Base-by-base conservation (phyloP, 2,797 vertebrate species). In the Odontamblyopus rebecca region DNA sequence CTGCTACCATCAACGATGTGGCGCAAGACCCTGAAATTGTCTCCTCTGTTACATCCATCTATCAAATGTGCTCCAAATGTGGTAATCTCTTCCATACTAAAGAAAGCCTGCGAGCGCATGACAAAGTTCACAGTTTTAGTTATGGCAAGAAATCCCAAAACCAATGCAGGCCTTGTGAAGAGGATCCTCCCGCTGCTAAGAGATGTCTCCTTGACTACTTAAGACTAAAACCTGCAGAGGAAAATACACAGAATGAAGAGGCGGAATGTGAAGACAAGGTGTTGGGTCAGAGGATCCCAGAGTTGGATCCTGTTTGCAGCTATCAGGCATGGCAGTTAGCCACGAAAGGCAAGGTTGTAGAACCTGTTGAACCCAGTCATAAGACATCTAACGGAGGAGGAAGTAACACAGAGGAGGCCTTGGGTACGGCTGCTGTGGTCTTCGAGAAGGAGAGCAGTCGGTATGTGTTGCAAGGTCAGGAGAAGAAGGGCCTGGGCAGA, bases 261-360 rank as follows among this genome's bases (percentile, higher is more conserved):
- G 91, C 72, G 65, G 79, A 78, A 72, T 77, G 19, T 59, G 80
- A 64, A 77, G 78, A 82, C 41, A 87, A 70, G 51, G 87, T 89
- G 72, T 66, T 87, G 1, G 97, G 96, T 71, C 92, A 89, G 76
- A 94, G 96, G 80, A 96, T 98, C 77, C 92, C 95, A 0, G 96
- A 97, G 90, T 85, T 98, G 71, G 96, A 98, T 90, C 97, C 97
- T 0, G 92, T 98, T 80, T 97, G 94, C 87, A 98, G 97, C 88
- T 97, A 97, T 89, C 97, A 98, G 85, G 96, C 97, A 75, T 98
- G 97, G 97, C 96, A 98, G 78, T 91, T 98, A 82, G 95, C 96
- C 81, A 98, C 96, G 27, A 94, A 95, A 86, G 97, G 97, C 78
- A 95, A 90, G 89, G 95, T 98, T 69, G 95, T 93, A 8, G 96